Evolutionary conservation across 2,797 vertebrate species (phyloP).

Genomic region (Chelonia mydas): DNA sequence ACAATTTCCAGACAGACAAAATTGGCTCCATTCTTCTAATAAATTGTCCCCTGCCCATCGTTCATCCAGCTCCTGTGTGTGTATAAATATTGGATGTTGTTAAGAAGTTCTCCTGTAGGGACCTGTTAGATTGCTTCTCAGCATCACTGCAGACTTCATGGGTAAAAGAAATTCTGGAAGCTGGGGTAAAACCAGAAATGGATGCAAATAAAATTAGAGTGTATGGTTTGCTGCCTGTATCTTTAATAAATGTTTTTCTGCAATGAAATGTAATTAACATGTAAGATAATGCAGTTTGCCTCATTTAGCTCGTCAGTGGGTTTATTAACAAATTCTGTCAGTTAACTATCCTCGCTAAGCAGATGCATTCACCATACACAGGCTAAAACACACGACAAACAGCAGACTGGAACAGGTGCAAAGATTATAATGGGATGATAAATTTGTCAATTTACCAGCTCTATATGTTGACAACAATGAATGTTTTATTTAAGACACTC

Average conservation of each 20-base stretch:
- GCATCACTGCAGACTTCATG: constrained; percentile 8
- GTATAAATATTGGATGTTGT: rapidly evolving
- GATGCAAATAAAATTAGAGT: constrained; percentile 80
- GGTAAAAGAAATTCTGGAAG: constrained; percentile 62
- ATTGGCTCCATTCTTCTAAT: neutral
- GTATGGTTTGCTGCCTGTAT: constrained; percentile 74
- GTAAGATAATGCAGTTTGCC: constrained; percentile 81
- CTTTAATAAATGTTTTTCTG: constrained; percentile 81
- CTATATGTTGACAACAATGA: constrained; percentile 51
- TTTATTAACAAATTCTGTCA: constrained; percentile 83
- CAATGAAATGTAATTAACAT: constrained; percentile 82
- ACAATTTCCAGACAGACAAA: neutral
- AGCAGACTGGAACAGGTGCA: constrained; percentile 79
- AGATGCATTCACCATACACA: constrained; percentile 75
- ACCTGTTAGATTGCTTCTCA: neutral
- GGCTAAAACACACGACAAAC: constrained; percentile 65
- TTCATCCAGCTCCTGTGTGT: rapidly evolving
- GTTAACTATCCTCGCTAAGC: constrained; percentile 77
- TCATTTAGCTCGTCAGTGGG: constrained; percentile 80
- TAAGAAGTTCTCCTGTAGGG: neutral
- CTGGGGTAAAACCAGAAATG: constrained; percentile 72
- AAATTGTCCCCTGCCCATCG: neutral
- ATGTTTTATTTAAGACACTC: constrained; percentile 62
- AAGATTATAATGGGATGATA: constrained; percentile 65
- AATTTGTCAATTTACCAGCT: constrained; percentile 70